Evolutionary conservation across 2,888 invertebrate genomes (phyloP), one percentile per base, ranked within the genome.

Genomic region (Laothoe populi): DNA sequence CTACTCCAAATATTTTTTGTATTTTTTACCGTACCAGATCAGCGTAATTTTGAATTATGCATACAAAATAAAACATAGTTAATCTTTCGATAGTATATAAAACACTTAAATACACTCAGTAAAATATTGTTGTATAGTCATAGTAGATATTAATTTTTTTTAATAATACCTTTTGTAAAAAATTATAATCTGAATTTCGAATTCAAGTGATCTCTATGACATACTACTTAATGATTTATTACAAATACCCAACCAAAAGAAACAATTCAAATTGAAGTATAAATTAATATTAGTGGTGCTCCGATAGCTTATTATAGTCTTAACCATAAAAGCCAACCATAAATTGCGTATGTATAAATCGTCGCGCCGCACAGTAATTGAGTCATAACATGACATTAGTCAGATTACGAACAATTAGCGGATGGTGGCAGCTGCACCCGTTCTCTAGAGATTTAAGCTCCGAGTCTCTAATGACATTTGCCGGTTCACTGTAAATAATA

Each of bases 401-500:
- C 53, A 53, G 53, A 53, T 53, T 53, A 53, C 53, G 53, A 53
- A 53, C 53, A 53, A 53, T 53, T 53, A 53, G 53, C 53, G 53
- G 31, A 35, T 53, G 53, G 53, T 53, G 35, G 53, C 53, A 53
- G 53, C 53, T 53, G 53, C 53, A 53, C 53, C 53, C 53, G 53
- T 53, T 53, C 45, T 59, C 59, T 63, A 62, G 60, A 57, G 64
- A 64, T 62, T 42, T 61, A 26, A 13, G 44, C 57, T 23, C 23
- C 59, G 61, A 58, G 63, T 19, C 38, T 38, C 65, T 35, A 67
- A 61, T 62, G 68, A 58, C 61, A 69, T 65, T 59, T 35, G 35
- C 65, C 59, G 61, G 62, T 60, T 59, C 62, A 63, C 58, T 66
- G 64, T 64, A 61, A 57, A 67, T 64, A 64, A 67, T 68, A 67